Percentiles rank a stretch among this genome's conserved stretches.
These are phyloP conservation scores for Proisotoma minuta DNA, from an alignment of 2,888 invertebrate genomes.

Conservation along the genomic window DNA sequence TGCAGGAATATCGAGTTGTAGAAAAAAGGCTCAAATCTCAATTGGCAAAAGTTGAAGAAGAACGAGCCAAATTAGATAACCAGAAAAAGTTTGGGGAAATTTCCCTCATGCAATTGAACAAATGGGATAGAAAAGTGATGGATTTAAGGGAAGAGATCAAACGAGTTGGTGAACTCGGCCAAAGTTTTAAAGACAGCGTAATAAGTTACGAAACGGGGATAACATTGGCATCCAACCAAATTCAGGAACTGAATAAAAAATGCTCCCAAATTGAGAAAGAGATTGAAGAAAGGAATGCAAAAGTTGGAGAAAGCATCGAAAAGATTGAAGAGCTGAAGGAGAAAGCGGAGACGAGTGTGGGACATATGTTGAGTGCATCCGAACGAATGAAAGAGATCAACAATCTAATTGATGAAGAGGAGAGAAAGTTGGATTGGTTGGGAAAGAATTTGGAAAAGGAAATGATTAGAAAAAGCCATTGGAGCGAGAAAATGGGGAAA, in stretches of 20 bases:
- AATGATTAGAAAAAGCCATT: conserved; percentile 13
- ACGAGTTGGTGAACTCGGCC: background rate
- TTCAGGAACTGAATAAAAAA: background rate
- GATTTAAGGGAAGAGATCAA: conserved; percentile 1
- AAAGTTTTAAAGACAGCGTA: background rate
- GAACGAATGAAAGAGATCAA: conserved; percentile 60
- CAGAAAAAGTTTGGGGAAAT: background rate
- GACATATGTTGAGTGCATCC: conserved; percentile 52
- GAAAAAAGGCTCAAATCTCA: background rate
- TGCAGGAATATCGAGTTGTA: background rate
- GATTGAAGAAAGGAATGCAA: conserved; percentile 53
- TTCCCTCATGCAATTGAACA: background rate
- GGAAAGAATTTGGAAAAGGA: conserved; percentile 57
- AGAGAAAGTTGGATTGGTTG: conserved; percentile 62
- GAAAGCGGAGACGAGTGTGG: conserved; percentile 9
- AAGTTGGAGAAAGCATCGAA: conserved; percentile 55
- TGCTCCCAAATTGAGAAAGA: conserved; percentile 48
- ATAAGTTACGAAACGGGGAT: conserved; percentile 1
- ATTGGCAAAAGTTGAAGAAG: background rate
- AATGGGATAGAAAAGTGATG: conserved; percentile 2
- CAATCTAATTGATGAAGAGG: conserved; percentile 61
- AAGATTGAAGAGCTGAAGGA: conserved; percentile 14
- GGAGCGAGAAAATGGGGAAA: conserved; percentile 9
- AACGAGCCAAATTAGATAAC: background rate
- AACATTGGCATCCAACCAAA: background rate